Base-by-base conservation (phyloP, 2,113 vertebrate genomes). In the Corythornis vintsioides region DNA sequence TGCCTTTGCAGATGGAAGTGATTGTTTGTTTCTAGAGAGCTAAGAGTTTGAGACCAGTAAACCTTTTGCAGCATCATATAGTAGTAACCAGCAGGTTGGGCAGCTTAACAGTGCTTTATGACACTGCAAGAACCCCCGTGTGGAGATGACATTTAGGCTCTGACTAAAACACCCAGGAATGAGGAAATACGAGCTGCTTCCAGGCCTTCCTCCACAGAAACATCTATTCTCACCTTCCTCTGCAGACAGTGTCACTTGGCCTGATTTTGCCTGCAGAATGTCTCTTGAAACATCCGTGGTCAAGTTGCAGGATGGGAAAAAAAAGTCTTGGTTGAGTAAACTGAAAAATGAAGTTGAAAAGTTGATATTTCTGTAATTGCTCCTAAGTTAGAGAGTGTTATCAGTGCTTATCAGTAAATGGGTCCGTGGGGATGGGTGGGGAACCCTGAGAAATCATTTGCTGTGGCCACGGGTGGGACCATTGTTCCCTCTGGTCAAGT, bases 31-130 rank as follows among this genome's bases (percentile, higher is more conserved):
- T 93, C 92, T 67, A 65, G 79, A 92, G 71, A 0, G 2, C 74
- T 95, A 61, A 89, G 72, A 78, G 71, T 95, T 84, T 65, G 78
- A 85, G 84, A 87, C 86, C 47, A 84, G 90, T 88, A 95, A 89
- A 95, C 82, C 67, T 90, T 84, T 89, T 93, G 89, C 71, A 78
- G 43, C 60, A 67, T 94, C 82, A 11, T 94, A 93, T 84, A 95
- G 72, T 93, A 92, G 48, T 80, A 82, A 70, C 73, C 77, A 78
- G 28, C 15, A 64, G 63, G 60, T 85, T 86, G 93, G 89, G 83
- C 84, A 87, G 87, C 82, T 93, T 92, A 95, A 93, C 83, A 93
- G 15, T 2, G 2, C 92, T 94, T 94, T 93, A 94, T 90, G 83
- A 95, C 95, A 96, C 77, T 77, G 83, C 93, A 93, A 86, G 82